Percentiles rank a stretch among this genome's conserved stretches.
phyloP scores from a whole-genome alignment of 2,113 vertebrate species.

The Mustelus asterias region DNA sequence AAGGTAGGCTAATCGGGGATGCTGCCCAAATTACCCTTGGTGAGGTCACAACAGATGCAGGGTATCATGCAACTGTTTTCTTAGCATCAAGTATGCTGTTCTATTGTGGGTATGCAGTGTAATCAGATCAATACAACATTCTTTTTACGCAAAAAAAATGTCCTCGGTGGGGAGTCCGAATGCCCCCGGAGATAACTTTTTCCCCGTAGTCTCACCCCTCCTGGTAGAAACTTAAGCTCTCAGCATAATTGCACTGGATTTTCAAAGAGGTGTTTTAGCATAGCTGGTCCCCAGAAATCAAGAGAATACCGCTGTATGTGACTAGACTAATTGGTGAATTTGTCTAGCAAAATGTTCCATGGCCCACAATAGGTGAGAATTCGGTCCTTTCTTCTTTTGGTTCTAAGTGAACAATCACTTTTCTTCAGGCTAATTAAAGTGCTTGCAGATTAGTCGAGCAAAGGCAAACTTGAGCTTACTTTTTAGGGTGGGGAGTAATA shows the following conservation, averaged over 20 bases:
- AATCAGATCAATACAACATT: constrained; percentile 35
- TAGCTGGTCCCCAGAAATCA: neutral
- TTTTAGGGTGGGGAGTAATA: neutral
- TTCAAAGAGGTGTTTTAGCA: constrained; percentile 20
- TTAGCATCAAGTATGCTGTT: constrained; percentile 29
- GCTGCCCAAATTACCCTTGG: neutral
- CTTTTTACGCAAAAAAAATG: constrained; percentile 21
- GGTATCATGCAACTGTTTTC: constrained; percentile 19
- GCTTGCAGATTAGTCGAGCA: constrained; percentile 36
- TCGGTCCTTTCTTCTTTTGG: constrained; percentile 18
- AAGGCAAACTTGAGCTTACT: neutral
- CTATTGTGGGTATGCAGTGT: constrained; percentile 33
- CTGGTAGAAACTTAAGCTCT: neutral
- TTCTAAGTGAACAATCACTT: constrained; percentile 41
- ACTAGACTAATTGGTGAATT: constrained; percentile 51
- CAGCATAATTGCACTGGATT: constrained; percentile 23
- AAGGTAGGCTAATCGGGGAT: neutral
- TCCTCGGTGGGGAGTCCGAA: constrained; percentile 11
- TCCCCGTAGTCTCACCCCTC: neutral
- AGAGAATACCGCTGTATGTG: constrained; percentile 40
- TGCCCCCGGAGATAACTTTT: constrained; percentile 6
- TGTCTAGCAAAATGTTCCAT: constrained; percentile 30
- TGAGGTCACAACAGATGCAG: neutral
- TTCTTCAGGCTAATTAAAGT: constrained; percentile 41
- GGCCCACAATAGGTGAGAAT: constrained; percentile 31